A percentile compares a stretch with the other conserved stretches of the same genome.
Conservation (phyloP, 2,888 invertebrate species). For the Dolomedes plantarius region DNA sequence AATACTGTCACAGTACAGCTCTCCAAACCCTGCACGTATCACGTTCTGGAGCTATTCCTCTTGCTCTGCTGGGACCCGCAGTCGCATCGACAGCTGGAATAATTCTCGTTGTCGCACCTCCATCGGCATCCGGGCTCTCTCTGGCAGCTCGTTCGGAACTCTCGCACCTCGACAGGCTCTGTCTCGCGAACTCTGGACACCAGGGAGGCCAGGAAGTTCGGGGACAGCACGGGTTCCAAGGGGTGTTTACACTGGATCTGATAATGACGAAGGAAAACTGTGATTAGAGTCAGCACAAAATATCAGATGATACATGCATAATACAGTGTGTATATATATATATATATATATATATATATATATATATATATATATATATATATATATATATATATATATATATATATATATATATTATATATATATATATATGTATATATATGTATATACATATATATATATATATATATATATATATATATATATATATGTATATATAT, state of each 20-base stretch:
- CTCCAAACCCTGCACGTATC: background rate
- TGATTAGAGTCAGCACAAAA: background rate
- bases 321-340: no score
- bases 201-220: conserved; percentile 32
- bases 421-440: no score
- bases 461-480: no score
- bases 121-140: conserved; percentile 60
- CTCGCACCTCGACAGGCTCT: conserved; percentile 41
- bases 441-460: no score
- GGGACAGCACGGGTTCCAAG: background rate
- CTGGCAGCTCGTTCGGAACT: conserved; percentile 53
- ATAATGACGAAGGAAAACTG: no score
- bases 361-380: no score
- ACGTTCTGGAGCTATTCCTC: background rate
- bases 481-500: no score
- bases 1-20: background rate
- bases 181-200: conserved; percentile 31
- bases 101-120: conserved; percentile 16
- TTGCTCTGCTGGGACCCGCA: conserved; percentile 23
- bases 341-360: no score
- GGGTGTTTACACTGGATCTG: conserved; percentile 5
- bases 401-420: no score
- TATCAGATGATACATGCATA: background rate
- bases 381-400: no score
- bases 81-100: conserved; percentile 17